A percentile compares a stretch with the other conserved stretches of the same genome.
Conservation (phyloP, 2,888 invertebrate species). For the Harmothoe impar region DNA sequence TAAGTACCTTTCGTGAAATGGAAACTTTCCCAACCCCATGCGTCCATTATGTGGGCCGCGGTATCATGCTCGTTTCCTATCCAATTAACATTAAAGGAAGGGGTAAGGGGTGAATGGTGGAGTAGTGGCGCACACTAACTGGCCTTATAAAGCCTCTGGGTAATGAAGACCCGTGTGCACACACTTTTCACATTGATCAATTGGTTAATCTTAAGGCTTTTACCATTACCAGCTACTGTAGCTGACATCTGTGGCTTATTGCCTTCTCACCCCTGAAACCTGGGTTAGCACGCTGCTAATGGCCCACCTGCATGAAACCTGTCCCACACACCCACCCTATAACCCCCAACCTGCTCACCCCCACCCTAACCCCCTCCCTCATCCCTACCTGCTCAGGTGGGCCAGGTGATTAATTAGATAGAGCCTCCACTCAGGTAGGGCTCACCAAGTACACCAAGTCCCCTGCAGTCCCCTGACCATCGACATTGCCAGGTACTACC, state of each 20-base stretch:
- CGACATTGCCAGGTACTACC: neutral
- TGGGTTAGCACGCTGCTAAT: neutral
- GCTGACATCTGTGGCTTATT: slow-evolving; percentile 39
- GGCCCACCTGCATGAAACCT: slow-evolving; percentile 11
- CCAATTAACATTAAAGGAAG: neutral
- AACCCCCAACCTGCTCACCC: neutral
- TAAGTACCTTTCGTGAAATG: no score
- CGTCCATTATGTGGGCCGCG: neutral
- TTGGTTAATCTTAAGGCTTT: slow-evolving; percentile 42
- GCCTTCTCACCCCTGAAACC: slow-evolving; percentile 6
- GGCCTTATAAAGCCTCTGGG: slow-evolving; percentile 1
- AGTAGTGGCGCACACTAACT: neutral
- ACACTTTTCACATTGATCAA: slow-evolving; percentile 39
- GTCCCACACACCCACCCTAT: no score
- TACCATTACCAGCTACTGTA: neutral
- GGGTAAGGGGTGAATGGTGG: neutral
- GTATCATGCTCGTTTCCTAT: slow-evolving; percentile 21
- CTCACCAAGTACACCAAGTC: neutral
- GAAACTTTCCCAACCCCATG: no score
- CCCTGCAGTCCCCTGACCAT: neutral
- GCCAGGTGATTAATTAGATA: slow-evolving; percentile 31
- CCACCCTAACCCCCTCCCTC: neutral
- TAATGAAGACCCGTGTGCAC: slow-evolving; percentile 32
- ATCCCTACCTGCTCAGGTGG: neutral
- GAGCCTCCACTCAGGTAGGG: neutral